These are phyloP conservation scores for Myotis planiceps DNA, from an alignment of 2,797 vertebrate species.

Conservation along the genomic window DNA sequence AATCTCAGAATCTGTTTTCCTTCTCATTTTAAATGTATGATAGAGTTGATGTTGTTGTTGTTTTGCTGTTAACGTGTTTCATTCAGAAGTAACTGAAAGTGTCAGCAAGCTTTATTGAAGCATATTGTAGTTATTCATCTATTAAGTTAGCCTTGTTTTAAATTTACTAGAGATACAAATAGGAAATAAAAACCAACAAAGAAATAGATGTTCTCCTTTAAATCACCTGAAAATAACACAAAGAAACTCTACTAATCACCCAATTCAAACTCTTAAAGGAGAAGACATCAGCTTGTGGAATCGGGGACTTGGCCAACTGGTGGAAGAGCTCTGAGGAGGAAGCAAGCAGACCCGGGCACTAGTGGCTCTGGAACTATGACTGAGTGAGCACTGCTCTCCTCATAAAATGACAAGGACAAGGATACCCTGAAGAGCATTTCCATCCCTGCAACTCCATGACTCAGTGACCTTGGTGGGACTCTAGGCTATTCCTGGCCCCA, in stretches of 20 bases:
- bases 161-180: background rate
- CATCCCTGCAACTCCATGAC: background rate
- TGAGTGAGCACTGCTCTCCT: background rate
- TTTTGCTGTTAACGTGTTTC: background rate
- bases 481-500: background rate
- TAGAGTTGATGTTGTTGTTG: background rate
- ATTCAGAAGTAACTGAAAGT: background rate
- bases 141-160: background rate
- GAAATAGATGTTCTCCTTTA: background rate
- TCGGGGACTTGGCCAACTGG: background rate
- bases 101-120: background rate
- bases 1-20: background rate
- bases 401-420: background rate
- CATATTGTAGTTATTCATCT: background rate
- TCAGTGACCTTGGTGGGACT: background rate
- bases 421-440: background rate
- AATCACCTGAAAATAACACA: background rate
- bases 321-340: background rate
- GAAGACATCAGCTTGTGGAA: background rate
- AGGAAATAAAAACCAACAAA: background rate
- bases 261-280: background rate
- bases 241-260: background rate
- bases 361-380: background rate
- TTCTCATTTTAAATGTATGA: slow-evolving; percentile 6
- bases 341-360: too few species aligned